phyloP scores from a whole-genome alignment of 2,888 invertebrate genomes.

The Thereva unica region DNA sequence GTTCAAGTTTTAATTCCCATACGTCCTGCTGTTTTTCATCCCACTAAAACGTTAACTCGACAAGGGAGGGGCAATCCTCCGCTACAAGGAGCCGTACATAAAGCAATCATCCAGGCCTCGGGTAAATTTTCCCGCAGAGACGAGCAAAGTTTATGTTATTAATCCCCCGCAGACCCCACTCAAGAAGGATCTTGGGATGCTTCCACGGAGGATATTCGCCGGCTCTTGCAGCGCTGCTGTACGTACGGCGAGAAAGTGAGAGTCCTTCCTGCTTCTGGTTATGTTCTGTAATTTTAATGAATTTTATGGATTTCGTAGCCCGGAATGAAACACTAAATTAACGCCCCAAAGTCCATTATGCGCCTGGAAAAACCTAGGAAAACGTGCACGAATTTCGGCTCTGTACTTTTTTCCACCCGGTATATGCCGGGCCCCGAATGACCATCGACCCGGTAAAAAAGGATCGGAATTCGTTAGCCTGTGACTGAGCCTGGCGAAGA shows the following conservation, averaged over 20 bases:
- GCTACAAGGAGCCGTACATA: constrained; percentile 32
- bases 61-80: constrained; percentile 11
- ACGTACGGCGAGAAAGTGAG: neutral
- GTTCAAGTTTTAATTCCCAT: constrained; percentile 38
- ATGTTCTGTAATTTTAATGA: constrained; percentile 37
- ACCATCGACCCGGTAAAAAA: constrained; percentile 20
- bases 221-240: no score
- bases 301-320: constrained; percentile 38
- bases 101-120: constrained; percentile 38
- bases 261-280: constrained; percentile 1
- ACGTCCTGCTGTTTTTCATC: constrained; percentile 38
- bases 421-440: neutral
- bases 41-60: constrained; percentile 14
- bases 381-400: neutral
- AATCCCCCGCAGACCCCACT: constrained; percentile 30
- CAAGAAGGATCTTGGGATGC: constrained; percentile 13
- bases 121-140: constrained; percentile 38
- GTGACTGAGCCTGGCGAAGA: neutral
- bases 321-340: constrained; percentile 35
- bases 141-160: constrained; percentile 39
- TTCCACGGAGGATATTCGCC: constrained; percentile 9
- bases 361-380: constrained; percentile 33
- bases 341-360: constrained; percentile 40
- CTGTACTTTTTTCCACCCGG: constrained; percentile 7
- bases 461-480: constrained; percentile 10